Evolutionary conservation across 2,113 vertebrate genomes (phyloP).

Genomic region (Chrysemys picta): DNA sequence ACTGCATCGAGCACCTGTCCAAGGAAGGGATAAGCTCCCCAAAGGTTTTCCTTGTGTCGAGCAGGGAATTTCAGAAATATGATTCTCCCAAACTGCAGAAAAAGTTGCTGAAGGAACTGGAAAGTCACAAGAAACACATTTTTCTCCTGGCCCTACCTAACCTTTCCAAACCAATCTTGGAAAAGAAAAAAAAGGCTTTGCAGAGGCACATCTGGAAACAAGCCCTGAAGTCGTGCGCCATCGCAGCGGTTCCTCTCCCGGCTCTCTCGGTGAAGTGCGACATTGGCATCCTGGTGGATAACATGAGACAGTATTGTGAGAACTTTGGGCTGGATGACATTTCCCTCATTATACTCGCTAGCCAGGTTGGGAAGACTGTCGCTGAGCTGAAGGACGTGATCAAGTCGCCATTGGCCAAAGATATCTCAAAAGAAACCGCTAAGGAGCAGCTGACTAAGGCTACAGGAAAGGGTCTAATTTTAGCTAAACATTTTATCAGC

Average conservation of each 20-base stretch:
- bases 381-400: neutral
- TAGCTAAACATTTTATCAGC: neutral
- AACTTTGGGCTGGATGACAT: neutral
- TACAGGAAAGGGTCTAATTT: neutral
- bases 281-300: neutral
- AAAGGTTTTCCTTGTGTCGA: neutral
- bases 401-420: neutral
- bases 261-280: neutral
- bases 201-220: neutral
- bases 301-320: neutral
- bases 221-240: neutral
- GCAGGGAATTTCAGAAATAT: neutral
- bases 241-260: neutral
- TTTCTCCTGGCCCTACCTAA: neutral
- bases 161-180: neutral
- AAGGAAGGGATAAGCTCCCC: neutral
- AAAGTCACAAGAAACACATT: neutral
- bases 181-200: neutral
- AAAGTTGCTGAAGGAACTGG: neutral
- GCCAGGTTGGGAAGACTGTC: neutral
- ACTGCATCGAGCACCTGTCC: too few relatives aligned
- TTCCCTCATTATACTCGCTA: neutral
- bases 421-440: neutral
- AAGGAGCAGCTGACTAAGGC: neutral
- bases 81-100: neutral